Percentiles rank a stretch among this genome's conserved stretches.
Conservation (phyloP, 92 coral and sea anemone genomes). For the Epizoanthus fatuus region DNA sequence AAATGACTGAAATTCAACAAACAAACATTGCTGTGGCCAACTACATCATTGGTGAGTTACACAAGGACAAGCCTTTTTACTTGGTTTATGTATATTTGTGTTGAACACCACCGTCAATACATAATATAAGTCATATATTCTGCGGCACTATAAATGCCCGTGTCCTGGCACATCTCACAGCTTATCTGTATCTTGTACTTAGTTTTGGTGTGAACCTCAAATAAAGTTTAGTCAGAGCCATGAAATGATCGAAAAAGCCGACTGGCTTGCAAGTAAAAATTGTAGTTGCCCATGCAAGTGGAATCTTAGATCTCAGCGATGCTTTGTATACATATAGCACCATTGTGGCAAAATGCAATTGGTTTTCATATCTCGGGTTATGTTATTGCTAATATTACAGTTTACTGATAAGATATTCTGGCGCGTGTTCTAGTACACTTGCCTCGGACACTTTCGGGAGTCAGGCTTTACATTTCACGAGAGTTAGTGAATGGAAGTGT, state of each 20-base stretch:
- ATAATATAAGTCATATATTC: not conserved
- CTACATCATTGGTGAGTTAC: too few relatives aligned
- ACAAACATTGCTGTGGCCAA: too few relatives aligned
- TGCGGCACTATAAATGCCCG: not conserved
- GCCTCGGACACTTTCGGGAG: not conserved
- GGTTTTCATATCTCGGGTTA: not conserved
- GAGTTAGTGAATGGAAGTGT: not conserved
- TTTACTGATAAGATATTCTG: not conserved
- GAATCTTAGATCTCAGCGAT: not conserved
- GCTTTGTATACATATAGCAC: not conserved
- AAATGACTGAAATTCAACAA: too few relatives aligned
- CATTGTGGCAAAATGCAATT: not conserved
- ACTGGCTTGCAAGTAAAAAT: not conserved
- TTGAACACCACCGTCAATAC: not conserved
- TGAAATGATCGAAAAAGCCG: too few relatives aligned
- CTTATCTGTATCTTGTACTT: too few relatives aligned
- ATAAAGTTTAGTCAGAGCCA: too few relatives aligned
- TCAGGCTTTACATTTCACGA: not conserved
- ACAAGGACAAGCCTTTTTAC: not conserved
- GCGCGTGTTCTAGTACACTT: not conserved
- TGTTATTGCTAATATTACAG: not conserved
- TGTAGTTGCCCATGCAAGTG: not conserved
- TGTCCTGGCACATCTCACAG: not conserved
- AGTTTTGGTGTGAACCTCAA: too few relatives aligned
- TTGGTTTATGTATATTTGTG: not conserved